phyloP scores from a whole-genome alignment of 2,888 invertebrate genomes.

The Machimus rusticus region DNA sequence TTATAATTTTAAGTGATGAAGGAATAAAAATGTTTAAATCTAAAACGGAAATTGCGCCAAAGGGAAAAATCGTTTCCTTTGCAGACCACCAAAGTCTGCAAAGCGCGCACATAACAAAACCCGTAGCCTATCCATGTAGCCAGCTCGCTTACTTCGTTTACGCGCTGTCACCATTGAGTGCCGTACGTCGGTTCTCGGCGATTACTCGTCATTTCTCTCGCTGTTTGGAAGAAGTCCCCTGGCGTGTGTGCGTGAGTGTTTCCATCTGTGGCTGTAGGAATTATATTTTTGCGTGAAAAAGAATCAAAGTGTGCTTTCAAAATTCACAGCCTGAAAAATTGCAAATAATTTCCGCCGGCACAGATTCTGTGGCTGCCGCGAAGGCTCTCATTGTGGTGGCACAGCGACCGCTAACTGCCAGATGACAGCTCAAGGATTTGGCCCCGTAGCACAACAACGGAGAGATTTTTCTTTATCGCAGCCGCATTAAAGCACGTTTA shows the following conservation, averaged over 20 bases:
- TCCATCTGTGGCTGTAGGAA: slow-evolving; percentile 33
- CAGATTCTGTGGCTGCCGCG: not conserved
- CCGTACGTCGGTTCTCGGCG: slow-evolving; percentile 10
- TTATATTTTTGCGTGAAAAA: slow-evolving; percentile 28
- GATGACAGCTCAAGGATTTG: slow-evolving; percentile 30
- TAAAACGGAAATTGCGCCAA: not conserved
- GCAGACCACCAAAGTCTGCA: not conserved
- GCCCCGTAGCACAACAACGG: not conserved
- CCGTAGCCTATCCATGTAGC: not conserved
- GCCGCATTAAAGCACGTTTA: not conserved
- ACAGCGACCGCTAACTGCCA: not conserved
- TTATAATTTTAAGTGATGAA: not conserved
- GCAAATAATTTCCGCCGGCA: not conserved
- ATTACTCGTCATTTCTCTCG: not conserved
- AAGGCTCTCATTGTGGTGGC: not conserved
- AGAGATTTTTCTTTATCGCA: not conserved
- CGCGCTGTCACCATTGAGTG: slow-evolving; percentile 19
- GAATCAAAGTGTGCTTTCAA: slow-evolving; percentile 33
- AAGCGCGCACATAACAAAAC: not conserved
- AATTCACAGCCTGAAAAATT: not conserved
- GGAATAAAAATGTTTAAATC: not conserved
- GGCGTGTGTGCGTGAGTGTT: slow-evolving; percentile 28
- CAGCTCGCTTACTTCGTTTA: not conserved
- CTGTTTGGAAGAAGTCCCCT: not conserved
- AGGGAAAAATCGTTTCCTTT: not conserved